phyloP scores from a whole-genome alignment of 2,888 invertebrate genomes.

The Endomychus coccineus region DNA sequence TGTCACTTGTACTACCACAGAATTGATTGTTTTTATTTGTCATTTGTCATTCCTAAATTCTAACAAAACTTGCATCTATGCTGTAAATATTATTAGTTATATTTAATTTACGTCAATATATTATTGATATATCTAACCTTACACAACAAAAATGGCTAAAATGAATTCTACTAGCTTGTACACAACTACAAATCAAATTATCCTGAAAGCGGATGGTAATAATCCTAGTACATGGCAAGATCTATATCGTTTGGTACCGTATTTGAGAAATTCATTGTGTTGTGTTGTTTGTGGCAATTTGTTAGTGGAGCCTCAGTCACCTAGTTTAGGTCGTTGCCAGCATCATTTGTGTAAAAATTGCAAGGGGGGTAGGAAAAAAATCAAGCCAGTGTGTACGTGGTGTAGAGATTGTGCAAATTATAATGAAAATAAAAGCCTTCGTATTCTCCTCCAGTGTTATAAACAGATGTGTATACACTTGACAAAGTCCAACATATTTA shows the following conservation, averaged over 20 bases:
- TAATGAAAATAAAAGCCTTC: slow-evolving; percentile 71
- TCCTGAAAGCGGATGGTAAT: slow-evolving; percentile 64
- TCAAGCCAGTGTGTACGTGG: slow-evolving; percentile 77
- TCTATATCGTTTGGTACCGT: slow-evolving; percentile 74
- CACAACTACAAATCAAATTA: slow-evolving; percentile 72
- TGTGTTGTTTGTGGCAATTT: slow-evolving; percentile 86
- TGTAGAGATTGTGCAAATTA: slow-evolving; percentile 80
- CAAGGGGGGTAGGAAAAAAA: slow-evolving; percentile 74
- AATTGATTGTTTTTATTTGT: no score
- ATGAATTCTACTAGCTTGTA: slow-evolving; percentile 81
- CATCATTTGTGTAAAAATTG: slow-evolving; percentile 85
- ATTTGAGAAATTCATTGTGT: slow-evolving; percentile 77
- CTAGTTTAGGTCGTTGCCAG: slow-evolving; percentile 70
- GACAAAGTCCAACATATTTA: slow-evolving; percentile 64
- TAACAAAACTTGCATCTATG: no score
- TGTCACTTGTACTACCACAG: no score
- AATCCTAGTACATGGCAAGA: slow-evolving; percentile 72
- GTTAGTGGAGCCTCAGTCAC: slow-evolving; percentile 73
- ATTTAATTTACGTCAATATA: no score
- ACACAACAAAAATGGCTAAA: no score
- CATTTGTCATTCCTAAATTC: no score
- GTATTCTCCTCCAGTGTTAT: slow-evolving; percentile 79
- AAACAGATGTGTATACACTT: slow-evolving; percentile 82
- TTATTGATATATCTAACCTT: no score
- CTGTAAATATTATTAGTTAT: no score